Base-by-base conservation (phyloP, 1,140 invertebrate genomes). In the Zaprionus ghesquierei region DNA sequence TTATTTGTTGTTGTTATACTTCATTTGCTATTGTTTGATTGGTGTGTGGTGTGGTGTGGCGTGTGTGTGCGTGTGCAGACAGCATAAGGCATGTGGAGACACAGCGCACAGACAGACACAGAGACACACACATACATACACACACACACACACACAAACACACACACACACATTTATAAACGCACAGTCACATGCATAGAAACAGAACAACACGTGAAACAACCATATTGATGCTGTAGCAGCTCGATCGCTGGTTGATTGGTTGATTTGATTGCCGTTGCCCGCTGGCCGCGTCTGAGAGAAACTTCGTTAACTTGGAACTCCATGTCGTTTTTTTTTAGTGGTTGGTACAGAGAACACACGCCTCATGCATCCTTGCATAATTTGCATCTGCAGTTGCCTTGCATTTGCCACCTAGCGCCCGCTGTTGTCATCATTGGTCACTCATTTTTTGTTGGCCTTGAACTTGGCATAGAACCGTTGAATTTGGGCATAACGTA, bases 401-500 rank as follows among this genome's bases (percentile, higher is more conserved):
- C 62, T 73, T 75, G 75, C 73, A 61, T 75, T 78, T 81, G 81
- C 81, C 78, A 75, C 75, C 77, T 77, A 76, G 70, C 73, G 63
- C 65, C 81, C 70, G 66, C 63, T 70, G 44, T 31, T 56, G 18
- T 46, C 41, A 22, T 46, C 41, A 46, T 46, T 22, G 53, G 44
- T 65, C 66, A 56, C 68, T 91, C 90, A 91, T 89, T 91, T 91
- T 84, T 91, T 91, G 69, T 90, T 91, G 44, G 79, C 81, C 86
- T 92, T 92, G 46, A 91, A 92, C 61, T 92, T 92, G 38, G 85
- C 69, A 77, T 92, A 91, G 79, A 91, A 92, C 69, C 85, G 91
- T 38, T 82, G 79, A 56, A 92, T 92, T 65, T 92, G 91, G 54
- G 89, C 91, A 71, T 91, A 80, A 62, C 91, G 89, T 13, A 92